Percentiles rank a stretch among this genome's conserved stretches.
These are phyloP conservation scores for Dendronephthya gigantea DNA, from an alignment of 64 coral and sea anemone genomes.

Conservation along the genomic window DNA sequence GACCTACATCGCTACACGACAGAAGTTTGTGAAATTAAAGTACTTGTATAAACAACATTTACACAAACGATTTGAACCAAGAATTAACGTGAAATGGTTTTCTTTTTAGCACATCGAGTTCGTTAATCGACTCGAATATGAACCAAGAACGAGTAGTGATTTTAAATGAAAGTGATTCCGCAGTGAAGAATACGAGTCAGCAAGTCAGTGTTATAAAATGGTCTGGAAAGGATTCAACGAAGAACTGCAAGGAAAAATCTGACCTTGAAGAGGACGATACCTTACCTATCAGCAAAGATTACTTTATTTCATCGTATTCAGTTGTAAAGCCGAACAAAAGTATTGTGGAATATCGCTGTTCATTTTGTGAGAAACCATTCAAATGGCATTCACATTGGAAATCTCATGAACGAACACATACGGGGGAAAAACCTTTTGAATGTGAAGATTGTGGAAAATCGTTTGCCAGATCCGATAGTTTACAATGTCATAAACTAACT, in stretches of 20 bases:
- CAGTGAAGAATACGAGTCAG: background rate
- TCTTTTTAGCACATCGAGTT: no score
- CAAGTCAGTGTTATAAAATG: constrained; percentile 2
- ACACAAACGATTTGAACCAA: no score
- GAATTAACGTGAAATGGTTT: no score
- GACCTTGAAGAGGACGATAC: background rate
- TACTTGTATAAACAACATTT: no score
- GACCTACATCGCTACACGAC: no score
- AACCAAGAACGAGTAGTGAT: no score
- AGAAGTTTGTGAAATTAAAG: no score
- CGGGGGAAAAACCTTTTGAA: background rate
- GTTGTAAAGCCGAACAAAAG: background rate
- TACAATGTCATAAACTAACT: background rate
- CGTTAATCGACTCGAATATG: no score
- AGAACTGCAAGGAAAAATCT: background rate
- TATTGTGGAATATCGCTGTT: background rate
- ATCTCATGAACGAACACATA: constrained; percentile 2
- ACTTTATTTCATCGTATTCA: background rate
- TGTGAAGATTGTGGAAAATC: background rate
- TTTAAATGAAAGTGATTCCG: background rate
- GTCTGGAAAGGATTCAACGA: background rate
- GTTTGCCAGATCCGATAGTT: background rate
- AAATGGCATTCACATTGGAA: background rate
- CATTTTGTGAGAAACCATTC: background rate
- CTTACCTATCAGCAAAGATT: background rate